phyloP scores from a whole-genome alignment of 2,113 vertebrate genomes.

The Rallus limicola region DNA sequence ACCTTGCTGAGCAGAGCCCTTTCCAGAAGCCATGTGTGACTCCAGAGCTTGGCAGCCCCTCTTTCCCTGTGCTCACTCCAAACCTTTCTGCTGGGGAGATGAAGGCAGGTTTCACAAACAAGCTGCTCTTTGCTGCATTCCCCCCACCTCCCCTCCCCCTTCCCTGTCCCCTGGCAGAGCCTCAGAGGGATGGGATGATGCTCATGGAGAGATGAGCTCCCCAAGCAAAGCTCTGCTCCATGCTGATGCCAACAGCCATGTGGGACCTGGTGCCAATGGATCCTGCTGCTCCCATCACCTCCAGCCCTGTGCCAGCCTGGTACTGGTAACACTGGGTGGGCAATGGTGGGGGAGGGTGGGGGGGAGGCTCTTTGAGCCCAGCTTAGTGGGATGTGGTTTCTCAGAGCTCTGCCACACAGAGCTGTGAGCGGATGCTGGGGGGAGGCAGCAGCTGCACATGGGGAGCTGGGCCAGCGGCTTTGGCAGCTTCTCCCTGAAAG shows the following conservation, averaged over 20 bases:
- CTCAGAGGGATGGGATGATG: background rate
- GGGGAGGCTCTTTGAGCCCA: too few relatives aligned
- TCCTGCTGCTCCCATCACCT: background rate
- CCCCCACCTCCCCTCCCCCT: background rate
- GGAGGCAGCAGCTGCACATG: background rate
- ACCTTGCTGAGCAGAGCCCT: background rate
- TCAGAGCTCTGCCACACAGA: fast-evolving
- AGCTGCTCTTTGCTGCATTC: background rate
- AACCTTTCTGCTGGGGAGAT: background rate
- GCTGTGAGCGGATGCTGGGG: background rate
- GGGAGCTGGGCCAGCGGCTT: background rate
- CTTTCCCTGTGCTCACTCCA: background rate
- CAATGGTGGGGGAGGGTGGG: too few relatives aligned
- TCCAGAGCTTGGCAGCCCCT: background rate
- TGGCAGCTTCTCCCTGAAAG: background rate
- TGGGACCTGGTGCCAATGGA: fast-evolving
- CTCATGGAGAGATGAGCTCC: background rate
- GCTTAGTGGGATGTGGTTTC: fast-evolving
- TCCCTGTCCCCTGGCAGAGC: background rate
- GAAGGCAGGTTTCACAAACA: background rate
- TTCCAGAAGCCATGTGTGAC: background rate
- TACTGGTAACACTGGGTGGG: fast-evolving
- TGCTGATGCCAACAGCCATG: background rate
- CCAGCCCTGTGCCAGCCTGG: background rate
- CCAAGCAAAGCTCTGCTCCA: background rate